Conservation (phyloP, 2,888 invertebrate species). For the Catocala fraxini region DNA sequence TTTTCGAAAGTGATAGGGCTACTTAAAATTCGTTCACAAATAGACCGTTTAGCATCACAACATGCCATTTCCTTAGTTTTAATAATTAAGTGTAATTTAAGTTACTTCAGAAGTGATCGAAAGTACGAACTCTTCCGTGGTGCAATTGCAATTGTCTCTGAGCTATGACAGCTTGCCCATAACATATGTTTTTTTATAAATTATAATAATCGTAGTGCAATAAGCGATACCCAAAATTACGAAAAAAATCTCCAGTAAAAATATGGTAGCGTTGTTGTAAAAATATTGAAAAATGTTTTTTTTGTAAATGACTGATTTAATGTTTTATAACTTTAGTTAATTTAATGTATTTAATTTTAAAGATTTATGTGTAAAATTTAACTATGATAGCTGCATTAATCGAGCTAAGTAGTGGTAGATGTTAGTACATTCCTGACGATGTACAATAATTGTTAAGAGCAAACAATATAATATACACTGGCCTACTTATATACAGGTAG, state of each 20-base stretch:
- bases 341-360: constrained; percentile 75
- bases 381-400: constrained; percentile 56
- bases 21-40: constrained; percentile 39
- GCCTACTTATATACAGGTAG: constrained; percentile 67
- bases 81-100: constrained; percentile 45
- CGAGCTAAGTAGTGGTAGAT: constrained; percentile 71
- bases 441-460: constrained; percentile 75
- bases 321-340: constrained; percentile 70
- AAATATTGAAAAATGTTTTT: constrained; percentile 59
- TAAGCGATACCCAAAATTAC: constrained; percentile 65
- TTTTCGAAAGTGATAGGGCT: constrained; percentile 28
- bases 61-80: constrained; percentile 63
- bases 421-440: constrained; percentile 84
- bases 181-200: constrained; percentile 41
- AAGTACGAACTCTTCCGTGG: constrained; percentile 21
- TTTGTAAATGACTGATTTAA: constrained; percentile 83
- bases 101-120: constrained; percentile 32
- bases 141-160: constrained; percentile 20
- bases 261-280: constrained; percentile 57
- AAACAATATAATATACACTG: constrained; percentile 61
- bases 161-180: constrained; percentile 42
- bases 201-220: constrained; percentile 60
- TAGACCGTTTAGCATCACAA: constrained; percentile 50
- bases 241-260: constrained; percentile 50
- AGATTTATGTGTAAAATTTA: constrained; percentile 61